A percentile compares a stretch with the other conserved stretches of the same genome.
Conservation (phyloP, 2,888 invertebrate genomes). For the Chrysotoxum bicinctum region DNA sequence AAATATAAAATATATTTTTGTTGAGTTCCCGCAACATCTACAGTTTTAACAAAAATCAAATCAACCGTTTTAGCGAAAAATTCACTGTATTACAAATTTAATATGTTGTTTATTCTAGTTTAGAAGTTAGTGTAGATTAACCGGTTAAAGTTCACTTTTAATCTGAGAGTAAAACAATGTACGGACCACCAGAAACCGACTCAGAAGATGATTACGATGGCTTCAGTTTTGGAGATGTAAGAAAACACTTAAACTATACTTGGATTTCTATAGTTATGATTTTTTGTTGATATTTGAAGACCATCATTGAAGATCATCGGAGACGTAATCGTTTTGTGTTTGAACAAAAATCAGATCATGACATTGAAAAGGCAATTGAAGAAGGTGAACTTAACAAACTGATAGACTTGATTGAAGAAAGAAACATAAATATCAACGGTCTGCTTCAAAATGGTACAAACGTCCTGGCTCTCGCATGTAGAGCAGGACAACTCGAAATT, state of each 20-base stretch:
- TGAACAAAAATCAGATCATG: conserved; percentile 70
- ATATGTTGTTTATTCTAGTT: no score
- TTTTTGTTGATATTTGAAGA: not conserved
- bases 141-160: not conserved
- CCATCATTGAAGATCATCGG: conserved; percentile 39
- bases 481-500: conserved; percentile 76
- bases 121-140: not conserved
- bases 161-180: conserved; percentile 60
- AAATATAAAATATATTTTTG: no score
- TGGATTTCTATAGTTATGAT: no score
- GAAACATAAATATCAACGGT: conserved; percentile 74
- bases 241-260: not conserved
- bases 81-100: no score
- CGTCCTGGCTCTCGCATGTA: conserved; percentile 77
- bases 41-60: no score
- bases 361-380: conserved; percentile 74
- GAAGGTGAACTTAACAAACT: conserved; percentile 75
- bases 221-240: conserved; percentile 77
- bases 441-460: conserved; percentile 74
- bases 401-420: conserved; percentile 73
- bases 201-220: conserved; percentile 80
- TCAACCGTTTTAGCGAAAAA: no score
- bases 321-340: conserved; percentile 24
- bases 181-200: conserved; percentile 77
- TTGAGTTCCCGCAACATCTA: no score